Percentiles rank a stretch among this genome's conserved stretches.
Evolutionary conservation across 2,113 vertebrate genomes (phyloP).

Genomic region (Acanthisitta chloris): DNA sequence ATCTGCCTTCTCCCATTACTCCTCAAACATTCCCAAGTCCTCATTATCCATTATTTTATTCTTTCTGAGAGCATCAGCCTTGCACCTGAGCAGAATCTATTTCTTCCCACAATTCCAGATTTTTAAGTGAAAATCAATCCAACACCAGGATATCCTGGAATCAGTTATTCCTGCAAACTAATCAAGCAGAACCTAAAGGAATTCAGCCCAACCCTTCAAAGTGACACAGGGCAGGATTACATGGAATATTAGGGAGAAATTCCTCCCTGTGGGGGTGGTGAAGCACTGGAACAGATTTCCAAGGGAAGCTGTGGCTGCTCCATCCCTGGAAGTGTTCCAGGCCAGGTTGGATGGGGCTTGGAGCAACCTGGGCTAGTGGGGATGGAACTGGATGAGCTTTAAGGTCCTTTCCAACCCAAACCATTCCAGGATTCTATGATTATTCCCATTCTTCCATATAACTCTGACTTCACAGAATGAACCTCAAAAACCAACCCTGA

Average conservation of each 20-base stretch:
- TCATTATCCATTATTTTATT: background rate
- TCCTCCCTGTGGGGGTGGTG: too few relatives aligned
- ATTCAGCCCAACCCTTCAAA: background rate
- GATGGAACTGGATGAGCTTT: too few relatives aligned
- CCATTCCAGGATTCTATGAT: too few relatives aligned
- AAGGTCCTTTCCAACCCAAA: too few relatives aligned
- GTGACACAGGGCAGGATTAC: too few relatives aligned
- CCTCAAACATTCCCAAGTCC: background rate
- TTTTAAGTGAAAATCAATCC: background rate
- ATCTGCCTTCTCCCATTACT: rapidly evolving
- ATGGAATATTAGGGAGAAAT: too few relatives aligned
- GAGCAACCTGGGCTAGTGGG: too few relatives aligned
- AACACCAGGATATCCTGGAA: background rate
- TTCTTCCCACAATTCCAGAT: background rate
- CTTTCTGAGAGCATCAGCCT: background rate
- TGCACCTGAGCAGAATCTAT: background rate
- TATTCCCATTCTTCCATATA: too few relatives aligned
- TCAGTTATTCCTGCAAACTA: background rate
- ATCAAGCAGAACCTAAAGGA: background rate
- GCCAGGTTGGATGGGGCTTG: too few relatives aligned
- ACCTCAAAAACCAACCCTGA: background rate
- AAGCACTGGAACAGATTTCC: too few relatives aligned
- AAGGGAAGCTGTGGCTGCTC: too few relatives aligned
- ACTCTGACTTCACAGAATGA: background rate
- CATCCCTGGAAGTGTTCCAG: too few relatives aligned